Evolutionary conservation across 2,797 vertebrate species (phyloP).

Genomic region (Nasua narica): DNA sequence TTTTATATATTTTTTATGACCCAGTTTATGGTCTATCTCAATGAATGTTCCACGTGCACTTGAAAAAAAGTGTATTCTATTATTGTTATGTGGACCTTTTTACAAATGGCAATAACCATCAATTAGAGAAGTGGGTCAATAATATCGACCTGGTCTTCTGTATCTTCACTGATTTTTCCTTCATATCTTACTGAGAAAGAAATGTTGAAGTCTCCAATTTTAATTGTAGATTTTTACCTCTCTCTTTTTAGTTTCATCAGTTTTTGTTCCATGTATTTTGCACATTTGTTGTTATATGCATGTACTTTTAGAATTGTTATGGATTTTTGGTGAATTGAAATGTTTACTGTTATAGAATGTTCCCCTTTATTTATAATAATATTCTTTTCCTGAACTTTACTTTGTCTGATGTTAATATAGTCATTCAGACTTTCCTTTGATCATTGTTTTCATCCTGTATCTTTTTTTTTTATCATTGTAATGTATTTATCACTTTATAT

Average conservation of each 20-base stretch:
- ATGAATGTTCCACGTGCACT: neutral
- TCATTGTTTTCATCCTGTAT: neutral
- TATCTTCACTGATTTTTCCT: neutral
- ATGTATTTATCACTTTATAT: neutral
- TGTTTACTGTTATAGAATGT: neutral
- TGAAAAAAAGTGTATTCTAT: neutral
- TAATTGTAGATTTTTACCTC: neutral
- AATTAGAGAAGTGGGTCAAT: neutral
- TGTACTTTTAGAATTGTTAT: neutral
- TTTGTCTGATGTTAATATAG: neutral
- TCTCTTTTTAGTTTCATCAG: neutral
- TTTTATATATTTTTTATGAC: neutral
- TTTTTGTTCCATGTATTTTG: neutral
- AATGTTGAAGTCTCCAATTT: neutral
- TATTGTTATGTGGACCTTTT: neutral
- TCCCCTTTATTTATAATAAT: neutral
- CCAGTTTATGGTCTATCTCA: neutral
- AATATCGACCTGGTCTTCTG: neutral
- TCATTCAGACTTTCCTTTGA: neutral
- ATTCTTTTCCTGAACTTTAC: neutral
- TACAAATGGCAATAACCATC: neutral
- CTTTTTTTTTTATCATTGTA: neutral
- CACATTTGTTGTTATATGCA: neutral
- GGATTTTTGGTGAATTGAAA: neutral
- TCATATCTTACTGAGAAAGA: neutral